phyloP scores from a whole-genome alignment of 1,140 invertebrate species.

The Zaprionus lachaisei region DNA sequence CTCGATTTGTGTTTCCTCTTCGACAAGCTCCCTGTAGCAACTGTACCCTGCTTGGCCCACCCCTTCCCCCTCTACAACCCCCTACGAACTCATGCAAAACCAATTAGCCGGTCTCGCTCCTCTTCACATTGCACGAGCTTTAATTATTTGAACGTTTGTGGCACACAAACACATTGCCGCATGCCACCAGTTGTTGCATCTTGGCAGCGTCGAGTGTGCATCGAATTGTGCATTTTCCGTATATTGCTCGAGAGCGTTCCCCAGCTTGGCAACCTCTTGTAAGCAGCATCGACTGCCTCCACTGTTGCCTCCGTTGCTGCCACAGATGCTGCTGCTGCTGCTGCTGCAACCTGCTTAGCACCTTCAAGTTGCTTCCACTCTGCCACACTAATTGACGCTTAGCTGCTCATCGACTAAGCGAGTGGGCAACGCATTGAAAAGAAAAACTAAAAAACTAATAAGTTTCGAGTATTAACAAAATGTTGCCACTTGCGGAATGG shows the following conservation, averaged over 20 bases:
- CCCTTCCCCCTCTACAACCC: neutral
- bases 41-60: neutral
- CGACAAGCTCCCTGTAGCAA: neutral
- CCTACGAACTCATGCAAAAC: conserved; percentile 72
- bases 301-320: neutral
- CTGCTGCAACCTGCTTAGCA: conserved; percentile 1
- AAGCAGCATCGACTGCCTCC: neutral
- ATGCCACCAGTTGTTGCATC: conserved; percentile 24
- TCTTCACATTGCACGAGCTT: conserved; percentile 48
- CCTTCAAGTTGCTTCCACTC: neutral
- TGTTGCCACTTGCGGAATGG: neutral
- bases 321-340: neutral
- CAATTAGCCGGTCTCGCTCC: conserved; percentile 78
- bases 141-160: conserved; percentile 47
- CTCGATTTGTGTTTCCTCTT: conserved; percentile 18
- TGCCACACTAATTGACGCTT: conserved; percentile 3
- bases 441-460: neutral
- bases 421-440: neutral
- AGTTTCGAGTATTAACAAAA: neutral
- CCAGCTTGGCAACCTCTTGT: neutral
- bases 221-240: conserved; percentile 17
- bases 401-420: neutral
- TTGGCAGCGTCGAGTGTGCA: conserved; percentile 29
- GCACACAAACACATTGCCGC: conserved; percentile 40
- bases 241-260: conserved; percentile 22